Evolutionary conservation across 2,113 vertebrate species (phyloP).

Genomic region (Colaptes auratus): DNA sequence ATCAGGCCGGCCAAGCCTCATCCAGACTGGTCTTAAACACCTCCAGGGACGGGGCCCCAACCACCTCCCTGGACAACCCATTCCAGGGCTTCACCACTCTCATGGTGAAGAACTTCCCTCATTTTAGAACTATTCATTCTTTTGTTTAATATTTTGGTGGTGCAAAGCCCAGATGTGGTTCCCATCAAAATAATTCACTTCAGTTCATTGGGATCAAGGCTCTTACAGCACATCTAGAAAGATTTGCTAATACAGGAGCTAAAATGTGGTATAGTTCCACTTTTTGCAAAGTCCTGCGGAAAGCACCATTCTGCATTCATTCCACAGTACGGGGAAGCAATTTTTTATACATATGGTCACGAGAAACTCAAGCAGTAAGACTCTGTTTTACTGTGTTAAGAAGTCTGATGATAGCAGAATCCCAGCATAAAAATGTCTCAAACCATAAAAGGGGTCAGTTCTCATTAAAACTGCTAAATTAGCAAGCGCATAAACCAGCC

Average conservation of each 20-base stretch:
- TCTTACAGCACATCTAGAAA: not conserved
- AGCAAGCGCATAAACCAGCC: not conserved
- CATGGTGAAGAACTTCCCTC: too few species aligned
- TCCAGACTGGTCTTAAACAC: too few species aligned
- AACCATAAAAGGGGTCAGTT: not conserved
- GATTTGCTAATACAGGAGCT: not conserved
- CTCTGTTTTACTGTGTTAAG: not conserved
- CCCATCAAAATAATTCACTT: not conserved
- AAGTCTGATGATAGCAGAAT: not conserved
- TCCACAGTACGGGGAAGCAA: not conserved
- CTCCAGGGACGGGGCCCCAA: too few species aligned
- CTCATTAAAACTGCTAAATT: slow-evolving; percentile 2
- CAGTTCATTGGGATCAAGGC: not conserved
- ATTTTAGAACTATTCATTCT: not conserved
- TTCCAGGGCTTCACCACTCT: too few species aligned
- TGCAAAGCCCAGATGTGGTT: not conserved
- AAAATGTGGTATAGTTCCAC: not conserved
- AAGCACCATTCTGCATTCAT: not conserved
- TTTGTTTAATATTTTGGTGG: not conserved
- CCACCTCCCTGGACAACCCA: too few species aligned
- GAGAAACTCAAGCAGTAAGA: not conserved
- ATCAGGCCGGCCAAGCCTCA: too few species aligned
- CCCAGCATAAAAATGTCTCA: not conserved
- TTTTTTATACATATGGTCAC: not conserved
- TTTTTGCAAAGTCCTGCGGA: not conserved